Percentiles rank a stretch among this genome's conserved stretches.
Evolutionary conservation across 2,113 vertebrate species (phyloP).

Genomic region (Pseudolaguvia tuberculata): DNA sequence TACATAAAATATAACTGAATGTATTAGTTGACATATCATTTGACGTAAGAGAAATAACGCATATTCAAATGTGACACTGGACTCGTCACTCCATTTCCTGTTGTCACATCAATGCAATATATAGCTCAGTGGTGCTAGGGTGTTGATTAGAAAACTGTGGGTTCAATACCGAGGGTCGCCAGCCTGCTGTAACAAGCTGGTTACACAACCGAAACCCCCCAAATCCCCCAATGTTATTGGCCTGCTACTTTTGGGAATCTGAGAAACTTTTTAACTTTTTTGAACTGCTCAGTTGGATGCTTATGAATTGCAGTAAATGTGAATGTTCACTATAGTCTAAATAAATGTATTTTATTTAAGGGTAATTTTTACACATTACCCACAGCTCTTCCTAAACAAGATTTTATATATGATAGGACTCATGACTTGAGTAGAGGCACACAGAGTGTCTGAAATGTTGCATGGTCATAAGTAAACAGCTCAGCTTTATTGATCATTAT

Average conservation of each 20-base stretch:
- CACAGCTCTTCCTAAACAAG: not conserved
- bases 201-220: no score
- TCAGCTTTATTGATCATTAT: not conserved
- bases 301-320: no score
- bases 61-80: not conserved
- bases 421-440: not conserved
- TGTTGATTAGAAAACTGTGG: no score
- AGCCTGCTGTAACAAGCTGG: no score
- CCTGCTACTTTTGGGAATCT: no score
- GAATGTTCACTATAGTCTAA: not conserved
- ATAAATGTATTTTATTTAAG: no score
- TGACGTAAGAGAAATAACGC: not conserved
- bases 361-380: not conserved
- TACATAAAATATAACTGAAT: not conserved
- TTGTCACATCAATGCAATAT: no score
- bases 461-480: not conserved
- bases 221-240: no score
- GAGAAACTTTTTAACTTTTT: no score
- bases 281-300: no score
- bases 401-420: not conserved
- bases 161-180: no score
- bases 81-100: not conserved
- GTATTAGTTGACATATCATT: not conserved
- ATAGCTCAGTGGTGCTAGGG: no score
- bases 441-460: constrained; percentile 7